phyloP scores from a whole-genome alignment of 1,140 invertebrate genomes.

The Drosophila rufa region DNA sequence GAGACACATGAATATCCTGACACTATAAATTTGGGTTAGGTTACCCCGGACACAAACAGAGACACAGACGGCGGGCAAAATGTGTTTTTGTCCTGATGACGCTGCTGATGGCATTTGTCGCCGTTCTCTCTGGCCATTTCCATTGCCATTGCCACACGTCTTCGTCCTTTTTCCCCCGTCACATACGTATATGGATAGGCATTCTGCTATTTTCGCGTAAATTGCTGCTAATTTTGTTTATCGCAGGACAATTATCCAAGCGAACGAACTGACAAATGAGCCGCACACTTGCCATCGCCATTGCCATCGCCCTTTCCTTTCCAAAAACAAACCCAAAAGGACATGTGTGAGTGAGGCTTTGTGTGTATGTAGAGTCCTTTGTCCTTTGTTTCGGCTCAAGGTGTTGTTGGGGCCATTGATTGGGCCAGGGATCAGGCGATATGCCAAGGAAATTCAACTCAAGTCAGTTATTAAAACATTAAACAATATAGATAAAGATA shows the following conservation, averaged over 20 bases:
- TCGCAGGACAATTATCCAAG: slow-evolving; percentile 84
- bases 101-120: slow-evolving; percentile 71
- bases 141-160: slow-evolving; percentile 25
- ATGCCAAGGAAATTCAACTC: too few species aligned
- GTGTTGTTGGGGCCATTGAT: slow-evolving; percentile 9
- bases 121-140: slow-evolving; percentile 54
- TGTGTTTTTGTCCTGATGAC: slow-evolving; percentile 57
- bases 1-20: slow-evolving; percentile 70
- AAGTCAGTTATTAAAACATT: not conserved
- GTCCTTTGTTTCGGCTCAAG: slow-evolving; percentile 14
- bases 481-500: not conserved
- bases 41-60: slow-evolving; percentile 11
- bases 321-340: slow-evolving; percentile 22
- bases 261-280: slow-evolving; percentile 84
- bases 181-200: slow-evolving; percentile 30
- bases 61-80: slow-evolving; percentile 7
- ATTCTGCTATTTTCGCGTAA: slow-evolving; percentile 77
- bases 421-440: slow-evolving; percentile 1
- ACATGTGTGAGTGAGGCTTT: slow-evolving; percentile 4
- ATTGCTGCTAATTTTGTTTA: slow-evolving; percentile 85
- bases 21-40: slow-evolving; percentile 66
- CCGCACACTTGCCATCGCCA: slow-evolving; percentile 45
- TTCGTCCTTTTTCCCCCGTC: slow-evolving; percentile 8
- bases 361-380: slow-evolving; percentile 8
- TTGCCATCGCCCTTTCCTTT: slow-evolving; percentile 7